phyloP scores from a whole-genome alignment of 2,888 invertebrate genomes.

The Cephonodes hylas region DNA sequence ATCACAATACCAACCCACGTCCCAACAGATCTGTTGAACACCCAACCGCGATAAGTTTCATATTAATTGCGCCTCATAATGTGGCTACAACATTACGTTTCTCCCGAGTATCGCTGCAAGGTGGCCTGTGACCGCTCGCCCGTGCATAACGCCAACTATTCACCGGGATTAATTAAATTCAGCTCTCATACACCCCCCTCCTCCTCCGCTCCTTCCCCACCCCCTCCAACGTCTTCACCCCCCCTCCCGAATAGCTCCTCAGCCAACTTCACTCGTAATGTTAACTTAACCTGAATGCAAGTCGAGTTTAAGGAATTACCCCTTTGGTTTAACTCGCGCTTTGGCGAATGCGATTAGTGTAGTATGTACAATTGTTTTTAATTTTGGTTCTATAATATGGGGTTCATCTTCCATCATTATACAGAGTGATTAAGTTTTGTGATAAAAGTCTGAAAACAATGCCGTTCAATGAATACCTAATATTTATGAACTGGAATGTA shows the following conservation, averaged over 20 bases:
- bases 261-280: constrained; percentile 29
- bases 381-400: background rate
- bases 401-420: background rate
- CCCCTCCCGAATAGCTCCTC: constrained; percentile 1
- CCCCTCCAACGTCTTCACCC: background rate
- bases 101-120: constrained; percentile 5
- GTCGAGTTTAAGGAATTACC: constrained; percentile 25
- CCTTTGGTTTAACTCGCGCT: constrained; percentile 9
- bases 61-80: constrained; percentile 12
- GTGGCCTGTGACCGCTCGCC: constrained; percentile 30
- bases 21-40: background rate
- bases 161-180: constrained; percentile 56
- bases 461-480: too few relatives aligned
- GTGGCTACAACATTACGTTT: background rate
- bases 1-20: too few relatives aligned
- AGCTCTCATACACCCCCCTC: constrained; percentile 19
- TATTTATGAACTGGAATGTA: too few relatives aligned
- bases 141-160: constrained; percentile 40
- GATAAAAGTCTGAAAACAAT: too few relatives aligned
- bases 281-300: constrained; percentile 45
- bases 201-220: background rate
- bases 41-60: background rate
- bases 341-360: background rate
- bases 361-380: background rate
- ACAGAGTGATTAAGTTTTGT: too few relatives aligned